Evolutionary conservation across 1,140 invertebrate species (phyloP), one percentile per base, ranked within the genome.

Genomic region (Xylocopa sonorina): DNA sequence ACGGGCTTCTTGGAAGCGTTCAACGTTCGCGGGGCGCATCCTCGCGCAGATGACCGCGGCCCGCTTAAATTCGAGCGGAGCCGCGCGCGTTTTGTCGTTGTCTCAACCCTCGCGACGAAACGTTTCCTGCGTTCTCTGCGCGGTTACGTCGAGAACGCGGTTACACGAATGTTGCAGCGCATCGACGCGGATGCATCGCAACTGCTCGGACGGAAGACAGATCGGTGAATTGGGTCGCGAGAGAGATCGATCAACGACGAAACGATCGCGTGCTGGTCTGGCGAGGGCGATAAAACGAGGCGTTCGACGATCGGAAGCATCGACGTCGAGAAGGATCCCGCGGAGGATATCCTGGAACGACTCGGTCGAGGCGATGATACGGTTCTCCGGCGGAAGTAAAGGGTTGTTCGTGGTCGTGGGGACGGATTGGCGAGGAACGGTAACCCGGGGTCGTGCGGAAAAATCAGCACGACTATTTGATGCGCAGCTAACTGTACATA

Each of bases 401-500:
- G n/a, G 34, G 16, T 16, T 24, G 41, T 7, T 18, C n/a, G 6
- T 24, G 6, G 18, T 32, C 18, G 24, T 5, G 21, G 24, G 21
- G 21, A 55, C 51, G 21, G 51, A 12, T 24, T 6, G 10, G 16
- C 6, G 24, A 12, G n/a, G 21, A 29, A 29, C 14, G 1, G 24
- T 24, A 62, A 7, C n/a, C 10, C 18, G 3, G 41, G 38, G 0
- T 29, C 27, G 27, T 48, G 14, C 71, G 82, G 85, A 88, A 89
- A 89, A 89, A 88, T 88, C 78, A 79, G 78, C 84, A 83, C 58
- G 77, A 88, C 78, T 75, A 83, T 88, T 89, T 81, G 87, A 89
- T 86, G 88, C 85, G 85, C 84, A 88, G 88, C 81, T 89, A 92
- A 91, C 89, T 90, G 89, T 91, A 90, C 88, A 90, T 88, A 92